These are phyloP conservation scores for Macropus fuliginosus DNA, from an alignment of 2,797 vertebrate species.

Conservation along the genomic window DNA sequence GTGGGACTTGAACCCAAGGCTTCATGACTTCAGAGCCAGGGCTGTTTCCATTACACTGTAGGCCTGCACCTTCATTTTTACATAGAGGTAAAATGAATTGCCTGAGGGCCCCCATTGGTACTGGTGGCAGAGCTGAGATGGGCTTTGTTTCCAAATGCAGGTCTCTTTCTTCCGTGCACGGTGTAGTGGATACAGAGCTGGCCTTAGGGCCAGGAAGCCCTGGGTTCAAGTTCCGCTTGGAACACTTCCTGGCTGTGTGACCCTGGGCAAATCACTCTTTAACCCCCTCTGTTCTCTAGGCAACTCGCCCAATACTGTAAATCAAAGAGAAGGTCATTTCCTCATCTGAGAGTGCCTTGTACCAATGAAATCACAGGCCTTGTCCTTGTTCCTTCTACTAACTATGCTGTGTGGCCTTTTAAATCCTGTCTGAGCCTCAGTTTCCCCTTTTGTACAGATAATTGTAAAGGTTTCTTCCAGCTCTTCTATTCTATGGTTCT, in stretches of 20 bases:
- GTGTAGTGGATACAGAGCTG: background rate
- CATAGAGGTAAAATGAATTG: background rate
- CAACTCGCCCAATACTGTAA: background rate
- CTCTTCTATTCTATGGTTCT: slow-evolving; percentile 31
- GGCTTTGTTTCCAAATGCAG: background rate
- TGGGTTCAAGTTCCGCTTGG: background rate
- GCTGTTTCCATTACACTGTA: background rate
- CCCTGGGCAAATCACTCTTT: background rate
- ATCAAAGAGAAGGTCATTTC: background rate
- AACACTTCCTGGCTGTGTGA: background rate
- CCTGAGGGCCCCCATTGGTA: background rate
- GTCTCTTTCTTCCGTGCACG: background rate
- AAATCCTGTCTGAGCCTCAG: background rate
- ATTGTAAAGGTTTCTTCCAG: slow-evolving; percentile 47
- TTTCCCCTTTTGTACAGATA: slow-evolving; percentile 32
- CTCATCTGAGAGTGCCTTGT: background rate
- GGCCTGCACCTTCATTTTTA: background rate
- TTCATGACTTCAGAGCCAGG: background rate
- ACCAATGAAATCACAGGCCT: background rate
- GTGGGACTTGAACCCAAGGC: background rate
- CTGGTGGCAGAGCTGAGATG: background rate
- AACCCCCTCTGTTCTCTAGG: background rate
- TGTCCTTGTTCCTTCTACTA: background rate
- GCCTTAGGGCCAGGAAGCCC: background rate
- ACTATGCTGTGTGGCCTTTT: background rate